Evolutionary conservation across 1,140 invertebrate genomes (phyloP).

Genomic region (Conus ventricosus): DNA sequence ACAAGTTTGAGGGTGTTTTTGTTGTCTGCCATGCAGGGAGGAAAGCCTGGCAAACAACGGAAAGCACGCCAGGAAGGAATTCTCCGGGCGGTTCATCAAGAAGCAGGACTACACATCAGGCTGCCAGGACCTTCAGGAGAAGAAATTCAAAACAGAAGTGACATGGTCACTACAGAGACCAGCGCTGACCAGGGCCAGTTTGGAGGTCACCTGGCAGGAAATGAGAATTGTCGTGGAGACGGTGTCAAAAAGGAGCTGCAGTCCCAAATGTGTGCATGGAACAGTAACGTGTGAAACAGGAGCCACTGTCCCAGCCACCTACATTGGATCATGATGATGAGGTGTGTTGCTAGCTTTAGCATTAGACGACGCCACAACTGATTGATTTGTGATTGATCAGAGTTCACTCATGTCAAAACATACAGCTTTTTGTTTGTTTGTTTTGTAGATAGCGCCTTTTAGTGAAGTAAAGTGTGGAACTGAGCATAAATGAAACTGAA

Average conservation of each 20-base stretch:
- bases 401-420: no score
- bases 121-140: not conserved
- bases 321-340: constrained; percentile 17
- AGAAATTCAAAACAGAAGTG: not conserved
- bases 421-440: no score
- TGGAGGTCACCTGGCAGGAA: not conserved
- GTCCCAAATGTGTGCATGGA: constrained; percentile 20
- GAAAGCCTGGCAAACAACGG: constrained; percentile 39
- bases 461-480: no score
- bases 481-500: no score
- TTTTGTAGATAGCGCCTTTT: no score
- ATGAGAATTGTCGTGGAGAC: not conserved
- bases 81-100: constrained; percentile 33
- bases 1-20: no score
- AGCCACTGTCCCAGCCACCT: not conserved
- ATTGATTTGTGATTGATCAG: no score
- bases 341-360: not conserved
- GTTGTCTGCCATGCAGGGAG: constrained; percentile 36
- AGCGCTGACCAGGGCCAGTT: not conserved
- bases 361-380: no score
- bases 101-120: not conserved
- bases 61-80: constrained; percentile 41
- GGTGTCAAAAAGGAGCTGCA: not conserved
- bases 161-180: not conserved
- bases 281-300: constrained; percentile 20